A percentile compares a stretch with the other conserved stretches of the same genome.
Evolutionary conservation across 1,140 invertebrate species (phyloP).

Genomic region (Brachionus sp.): DNA sequence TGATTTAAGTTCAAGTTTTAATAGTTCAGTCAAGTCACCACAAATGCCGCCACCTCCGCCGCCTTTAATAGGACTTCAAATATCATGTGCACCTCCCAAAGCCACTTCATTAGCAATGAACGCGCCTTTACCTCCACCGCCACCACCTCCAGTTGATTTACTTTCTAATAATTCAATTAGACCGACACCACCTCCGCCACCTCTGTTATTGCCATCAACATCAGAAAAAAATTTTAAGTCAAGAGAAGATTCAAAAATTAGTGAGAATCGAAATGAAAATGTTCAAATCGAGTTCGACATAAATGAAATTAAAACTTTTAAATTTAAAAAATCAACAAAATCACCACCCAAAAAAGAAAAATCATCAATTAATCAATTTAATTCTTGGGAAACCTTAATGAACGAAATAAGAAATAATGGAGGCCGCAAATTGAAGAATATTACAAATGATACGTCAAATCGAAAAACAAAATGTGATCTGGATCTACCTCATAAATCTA

Average conservation of each 20-base stretch:
- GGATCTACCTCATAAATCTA: constrained; percentile 28
- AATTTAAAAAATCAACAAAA: constrained; percentile 38
- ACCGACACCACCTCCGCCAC: neutral
- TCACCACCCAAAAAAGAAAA: neutral
- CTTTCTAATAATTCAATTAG: neutral
- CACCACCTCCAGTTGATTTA: neutral
- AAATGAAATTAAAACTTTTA: constrained; percentile 41
- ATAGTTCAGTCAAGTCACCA: too few relatives aligned
- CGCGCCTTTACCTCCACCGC: constrained; percentile 3
- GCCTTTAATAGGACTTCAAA: neutral
- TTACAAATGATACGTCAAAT: neutral
- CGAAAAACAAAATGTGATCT: constrained; percentile 25
- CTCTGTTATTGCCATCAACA: neutral
- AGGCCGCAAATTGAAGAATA: constrained; percentile 8
- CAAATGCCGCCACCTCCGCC: neutral
- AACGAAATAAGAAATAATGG: constrained; percentile 40
- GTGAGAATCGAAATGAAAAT: neutral
- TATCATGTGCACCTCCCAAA: neutral
- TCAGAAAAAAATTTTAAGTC: neutral
- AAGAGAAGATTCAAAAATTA: neutral
- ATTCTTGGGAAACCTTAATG: constrained; percentile 35
- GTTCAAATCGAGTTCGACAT: constrained; percentile 20
- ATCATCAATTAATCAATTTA: neutral
- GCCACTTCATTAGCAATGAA: neutral
- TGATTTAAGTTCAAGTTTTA: neutral